Evolutionary conservation across 2,113 vertebrate genomes (phyloP).

Genomic region (Puntigrus tetrazona): DNA sequence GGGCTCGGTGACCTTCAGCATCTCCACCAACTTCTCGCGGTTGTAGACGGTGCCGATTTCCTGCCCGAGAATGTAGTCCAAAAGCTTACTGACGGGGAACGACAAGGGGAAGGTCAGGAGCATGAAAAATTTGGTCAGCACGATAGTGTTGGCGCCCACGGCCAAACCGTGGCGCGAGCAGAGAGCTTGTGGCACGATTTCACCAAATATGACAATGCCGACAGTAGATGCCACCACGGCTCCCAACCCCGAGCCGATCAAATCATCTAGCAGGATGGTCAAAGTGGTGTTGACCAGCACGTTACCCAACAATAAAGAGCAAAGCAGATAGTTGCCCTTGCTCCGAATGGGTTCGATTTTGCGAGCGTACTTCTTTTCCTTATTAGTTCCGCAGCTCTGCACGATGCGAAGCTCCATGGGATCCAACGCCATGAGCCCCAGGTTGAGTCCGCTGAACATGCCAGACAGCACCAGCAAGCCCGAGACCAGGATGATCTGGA

Average conservation of each 20-base stretch:
- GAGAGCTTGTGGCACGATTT: constrained; percentile 93
- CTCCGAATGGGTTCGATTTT: constrained; percentile 91
- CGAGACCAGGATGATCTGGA: constrained; percentile 80
- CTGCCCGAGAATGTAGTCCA: constrained; percentile 89
- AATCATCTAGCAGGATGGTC: constrained; percentile 91
- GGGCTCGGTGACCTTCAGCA: constrained; percentile 93
- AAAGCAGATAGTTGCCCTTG: constrained; percentile 94
- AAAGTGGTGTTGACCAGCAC: constrained; percentile 97
- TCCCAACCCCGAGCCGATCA: constrained; percentile 87
- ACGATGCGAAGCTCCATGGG: constrained; percentile 98
- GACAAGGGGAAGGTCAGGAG: constrained; percentile 91
- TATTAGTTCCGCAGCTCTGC: constrained; percentile 92
- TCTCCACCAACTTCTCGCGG: constrained; percentile 94
- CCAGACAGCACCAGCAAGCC: constrained; percentile 85
- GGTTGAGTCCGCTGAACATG: constrained; percentile 95
- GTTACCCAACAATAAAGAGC: constrained; percentile 91
- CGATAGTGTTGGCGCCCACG: constrained; percentile 90
- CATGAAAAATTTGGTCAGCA: constrained; percentile 94
- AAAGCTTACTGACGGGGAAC: constrained; percentile 90
- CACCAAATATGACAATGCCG: constrained; percentile 95
- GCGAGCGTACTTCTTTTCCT: constrained; percentile 85
- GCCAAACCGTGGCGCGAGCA: constrained; percentile 95
- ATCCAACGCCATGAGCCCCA: constrained; percentile 95
- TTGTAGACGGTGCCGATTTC: constrained; percentile 97
- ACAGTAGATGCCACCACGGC: constrained; percentile 89